phyloP scores from a whole-genome alignment of 2,797 vertebrate species.

The Acipenser oxyrinchus region DNA sequence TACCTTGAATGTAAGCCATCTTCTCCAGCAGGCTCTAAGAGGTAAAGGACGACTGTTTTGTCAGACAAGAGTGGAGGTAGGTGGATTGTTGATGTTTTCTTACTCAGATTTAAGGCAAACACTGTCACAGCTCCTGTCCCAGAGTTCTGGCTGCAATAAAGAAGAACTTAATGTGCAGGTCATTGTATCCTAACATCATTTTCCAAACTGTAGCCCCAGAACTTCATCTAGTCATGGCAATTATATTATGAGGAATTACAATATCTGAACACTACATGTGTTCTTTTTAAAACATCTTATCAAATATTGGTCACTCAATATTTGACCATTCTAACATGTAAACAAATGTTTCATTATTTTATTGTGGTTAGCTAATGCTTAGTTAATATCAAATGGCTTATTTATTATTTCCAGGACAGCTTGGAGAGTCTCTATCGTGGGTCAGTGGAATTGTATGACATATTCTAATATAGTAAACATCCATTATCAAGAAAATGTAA shows the following conservation, averaged over 20 bases:
- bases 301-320: no score
- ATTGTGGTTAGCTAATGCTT: no score
- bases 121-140: constrained; percentile 69
- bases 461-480: background rate
- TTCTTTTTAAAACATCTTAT: no score
- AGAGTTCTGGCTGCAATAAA: constrained; percentile 52
- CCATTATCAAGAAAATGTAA: background rate
- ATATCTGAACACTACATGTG: background rate
- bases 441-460: background rate
- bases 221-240: no score
- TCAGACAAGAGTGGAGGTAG: constrained; percentile 46
- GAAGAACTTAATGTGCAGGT: background rate
- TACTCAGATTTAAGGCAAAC: constrained; percentile 76
- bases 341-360: no score
- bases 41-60: constrained; percentile 70
- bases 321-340: no score
- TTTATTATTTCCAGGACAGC: no score
- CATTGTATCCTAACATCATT: no score
- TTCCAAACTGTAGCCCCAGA: no score
- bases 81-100: constrained; percentile 43
- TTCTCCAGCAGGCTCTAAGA: constrained; percentile 64
- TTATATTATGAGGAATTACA: background rate
- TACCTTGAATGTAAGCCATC: constrained; percentile 76
- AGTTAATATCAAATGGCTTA: no score
- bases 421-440: background rate